Base-by-base conservation (phyloP, 2,888 invertebrate genomes). In the Sturmia bella region DNA sequence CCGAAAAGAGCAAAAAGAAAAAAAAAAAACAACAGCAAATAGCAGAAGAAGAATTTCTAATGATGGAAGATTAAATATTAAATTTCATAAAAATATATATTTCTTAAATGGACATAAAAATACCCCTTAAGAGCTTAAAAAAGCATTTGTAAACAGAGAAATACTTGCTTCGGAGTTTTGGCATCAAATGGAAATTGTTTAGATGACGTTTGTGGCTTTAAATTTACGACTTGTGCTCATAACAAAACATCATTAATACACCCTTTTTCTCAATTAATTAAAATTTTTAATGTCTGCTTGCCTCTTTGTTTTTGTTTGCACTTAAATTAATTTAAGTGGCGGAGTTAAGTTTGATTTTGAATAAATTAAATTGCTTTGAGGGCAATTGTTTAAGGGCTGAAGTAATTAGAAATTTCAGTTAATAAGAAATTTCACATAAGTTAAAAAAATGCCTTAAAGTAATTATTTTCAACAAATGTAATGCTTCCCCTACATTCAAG, bases 31-130 rank as follows among this genome's bases (percentile, higher is more conserved):
- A n/a, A n/a, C n/a, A n/a, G n/a, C n/a, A n/a, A n/a, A n/a, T n/a
- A n/a, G n/a, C n/a, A n/a, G n/a, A 77, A 32, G 32, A 32, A 32
- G 9, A 32, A 32, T 3, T 3, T 32, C 32, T 32, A 32, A 32
- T 32, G 32, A 32, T 7, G 32, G 32, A 32, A 7, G 1, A 32
- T 32, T 32, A 32, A 32, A 32, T 32, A 32, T 32, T 32, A 32
- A 32, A 32, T 32, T 32, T 69, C 69, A 74, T 56, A 39, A 48
- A 32, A 61, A 79, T 63, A 80, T 69, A 59, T 41, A 69, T 73
- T 63, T 73, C n/a, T 63, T 68, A 74, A 79, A 66, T 68, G 66
- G 45, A 32, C 68, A 61, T 73, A 50, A 79, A 50, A 48, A 32
- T 1, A 7, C 1, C 9, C 32, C 32, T 7, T 32, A 17, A 69